Conservation (phyloP, 2,113 vertebrate species). For the Urocitellus parryii region DNA sequence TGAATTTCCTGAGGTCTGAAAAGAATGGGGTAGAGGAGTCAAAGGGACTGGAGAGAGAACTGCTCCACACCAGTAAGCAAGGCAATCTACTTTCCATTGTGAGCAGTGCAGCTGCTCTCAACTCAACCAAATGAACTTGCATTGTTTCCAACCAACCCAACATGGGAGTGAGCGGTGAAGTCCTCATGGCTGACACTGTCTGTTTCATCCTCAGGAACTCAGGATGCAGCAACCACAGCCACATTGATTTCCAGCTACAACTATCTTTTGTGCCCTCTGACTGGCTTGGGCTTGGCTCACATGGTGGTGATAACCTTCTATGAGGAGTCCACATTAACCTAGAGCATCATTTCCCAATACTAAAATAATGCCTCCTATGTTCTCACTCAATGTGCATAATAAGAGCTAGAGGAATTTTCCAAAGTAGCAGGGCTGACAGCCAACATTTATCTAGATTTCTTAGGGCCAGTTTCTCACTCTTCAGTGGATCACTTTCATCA, state of each 20-base stretch:
- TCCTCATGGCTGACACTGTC: not conserved
- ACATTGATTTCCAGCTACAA: not conserved
- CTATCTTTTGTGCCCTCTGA: not conserved
- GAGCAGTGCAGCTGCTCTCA: not conserved
- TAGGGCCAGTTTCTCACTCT: conserved; percentile 57
- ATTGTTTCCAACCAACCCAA: not conserved
- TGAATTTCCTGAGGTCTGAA: not conserved
- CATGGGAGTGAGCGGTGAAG: not conserved
- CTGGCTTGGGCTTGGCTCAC: not conserved
- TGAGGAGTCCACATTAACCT: not conserved
- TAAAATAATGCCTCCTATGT: not conserved
- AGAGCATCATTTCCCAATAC: conserved; percentile 12
- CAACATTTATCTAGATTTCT: conserved; percentile 67
- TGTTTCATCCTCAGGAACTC: not conserved
- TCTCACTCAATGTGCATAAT: conserved; percentile 30
- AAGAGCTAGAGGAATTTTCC: conserved; percentile 24
- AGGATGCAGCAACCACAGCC: not conserved
- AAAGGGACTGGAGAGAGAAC: not conserved
- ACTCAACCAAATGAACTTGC: not conserved
- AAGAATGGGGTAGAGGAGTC: not conserved
- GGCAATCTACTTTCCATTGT: not conserved
- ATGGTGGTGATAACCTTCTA: not conserved
- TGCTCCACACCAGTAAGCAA: not conserved
- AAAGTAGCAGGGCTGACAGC: conserved; percentile 8
- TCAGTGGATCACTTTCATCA: conserved; percentile 43